Conservation (phyloP, 2,797 vertebrate species). For the Carapus acus region DNA sequence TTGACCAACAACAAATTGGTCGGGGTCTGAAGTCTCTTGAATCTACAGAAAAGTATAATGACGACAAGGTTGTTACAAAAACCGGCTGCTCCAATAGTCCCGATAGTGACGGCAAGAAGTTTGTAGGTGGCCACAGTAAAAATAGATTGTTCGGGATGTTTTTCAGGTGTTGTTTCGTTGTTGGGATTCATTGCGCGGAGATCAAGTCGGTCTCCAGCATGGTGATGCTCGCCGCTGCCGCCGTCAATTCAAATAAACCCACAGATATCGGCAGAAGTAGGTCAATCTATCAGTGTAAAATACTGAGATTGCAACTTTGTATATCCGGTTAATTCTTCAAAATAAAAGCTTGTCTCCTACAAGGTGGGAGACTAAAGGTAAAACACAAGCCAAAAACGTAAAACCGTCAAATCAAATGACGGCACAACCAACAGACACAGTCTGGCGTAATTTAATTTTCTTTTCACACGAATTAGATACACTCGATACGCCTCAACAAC, state of each 20-base stretch:
- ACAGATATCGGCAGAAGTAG: slow-evolving; percentile 46
- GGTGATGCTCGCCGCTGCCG: slow-evolving; percentile 36
- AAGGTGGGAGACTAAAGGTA: neutral
- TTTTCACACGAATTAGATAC: no score
- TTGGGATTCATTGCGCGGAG: slow-evolving; percentile 66
- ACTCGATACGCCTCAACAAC: no score
- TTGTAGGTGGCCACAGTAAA: slow-evolving; percentile 81
- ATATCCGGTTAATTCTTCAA: slow-evolving; percentile 21
- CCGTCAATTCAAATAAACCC: slow-evolving; percentile 45
- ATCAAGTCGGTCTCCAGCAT: slow-evolving; percentile 61
- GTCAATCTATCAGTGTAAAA: slow-evolving; percentile 41
- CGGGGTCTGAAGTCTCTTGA: slow-evolving; percentile 81
- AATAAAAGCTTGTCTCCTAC: slow-evolving; percentile 9
- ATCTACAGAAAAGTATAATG: slow-evolving; percentile 79
- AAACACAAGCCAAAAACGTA: no score
- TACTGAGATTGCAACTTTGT: rapidly evolving
- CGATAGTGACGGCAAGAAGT: slow-evolving; percentile 79
- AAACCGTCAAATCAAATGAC: no score
- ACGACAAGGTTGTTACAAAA: slow-evolving; percentile 83
- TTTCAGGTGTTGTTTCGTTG: slow-evolving; percentile 60
- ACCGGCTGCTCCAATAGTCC: slow-evolving; percentile 79
- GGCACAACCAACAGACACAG: no score
- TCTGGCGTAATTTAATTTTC: no score
- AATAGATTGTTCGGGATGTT: slow-evolving; percentile 41
- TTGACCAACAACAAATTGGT: slow-evolving; percentile 81